A percentile compares a stretch with the other conserved stretches of the same genome.
Conservation (phyloP, 1,140 invertebrate species). For the Metopolophium dirhodum region DNA sequence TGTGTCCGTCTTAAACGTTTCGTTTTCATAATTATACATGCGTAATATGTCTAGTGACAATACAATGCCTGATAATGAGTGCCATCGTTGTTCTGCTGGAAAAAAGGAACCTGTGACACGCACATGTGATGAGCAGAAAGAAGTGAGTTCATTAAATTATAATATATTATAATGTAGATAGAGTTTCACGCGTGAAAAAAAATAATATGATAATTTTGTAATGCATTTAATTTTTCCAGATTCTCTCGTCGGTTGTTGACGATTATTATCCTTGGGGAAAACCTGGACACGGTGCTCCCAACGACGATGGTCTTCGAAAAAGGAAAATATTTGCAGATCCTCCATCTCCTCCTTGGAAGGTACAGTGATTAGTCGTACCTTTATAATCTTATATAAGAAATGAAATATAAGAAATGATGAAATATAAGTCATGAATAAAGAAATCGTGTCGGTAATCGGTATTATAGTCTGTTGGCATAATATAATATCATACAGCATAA, state of each 20-base stretch:
- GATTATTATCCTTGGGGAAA: conserved; percentile 66
- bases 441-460: neutral
- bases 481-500: neutral
- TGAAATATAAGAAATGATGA: neutral
- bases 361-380: neutral
- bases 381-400: neutral
- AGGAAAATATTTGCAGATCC: conserved; percentile 64
- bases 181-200: neutral
- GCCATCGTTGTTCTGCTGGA: neutral
- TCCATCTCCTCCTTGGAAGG: conserved; percentile 52
- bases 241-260: conserved; percentile 18
- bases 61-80: conserved; percentile 18
- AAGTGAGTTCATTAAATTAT: neutral
- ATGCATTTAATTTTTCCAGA: neutral
- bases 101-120: neutral
- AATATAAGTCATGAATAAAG: neutral
- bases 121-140: conserved; percentile 22
- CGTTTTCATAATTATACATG: neutral
- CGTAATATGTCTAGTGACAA: neutral
- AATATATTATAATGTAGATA: neutral
- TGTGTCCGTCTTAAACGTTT: neutral
- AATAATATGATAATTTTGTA: neutral
- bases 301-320: conserved; percentile 63
- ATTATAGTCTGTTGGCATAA: neutral
- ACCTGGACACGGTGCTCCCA: conserved; percentile 65